phyloP scores from a whole-genome alignment of 2,888 invertebrate genomes.

The Eupithecia subumbrata region DNA sequence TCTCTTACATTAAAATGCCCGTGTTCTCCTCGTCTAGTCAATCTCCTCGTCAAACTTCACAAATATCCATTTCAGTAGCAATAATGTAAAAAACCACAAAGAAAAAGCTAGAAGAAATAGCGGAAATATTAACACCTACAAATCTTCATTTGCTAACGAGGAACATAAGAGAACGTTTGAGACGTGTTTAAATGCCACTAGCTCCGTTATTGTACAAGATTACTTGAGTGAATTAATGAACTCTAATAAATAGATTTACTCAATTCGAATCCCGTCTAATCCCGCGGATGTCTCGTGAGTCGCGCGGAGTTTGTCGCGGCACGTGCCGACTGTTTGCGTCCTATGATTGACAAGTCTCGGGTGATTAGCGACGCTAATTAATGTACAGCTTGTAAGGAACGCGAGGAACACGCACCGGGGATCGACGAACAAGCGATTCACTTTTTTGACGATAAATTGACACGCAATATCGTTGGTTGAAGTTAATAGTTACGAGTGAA shows the following conservation, averaged over 20 bases:
- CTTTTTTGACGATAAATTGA: background rate
- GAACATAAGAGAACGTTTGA: background rate
- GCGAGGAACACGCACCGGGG: background rate
- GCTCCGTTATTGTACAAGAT: conserved; percentile 1
- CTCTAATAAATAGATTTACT: conserved; percentile 42
- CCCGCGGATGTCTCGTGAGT: conserved; percentile 34
- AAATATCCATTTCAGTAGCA: background rate
- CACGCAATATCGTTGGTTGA: background rate
- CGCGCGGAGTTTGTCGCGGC: conserved; percentile 29
- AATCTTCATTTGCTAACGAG: background rate
- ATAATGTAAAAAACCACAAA: background rate
- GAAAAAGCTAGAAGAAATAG: background rate
- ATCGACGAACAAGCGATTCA: background rate
- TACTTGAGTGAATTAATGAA: conserved; percentile 54
- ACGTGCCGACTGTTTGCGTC: conserved; percentile 16
- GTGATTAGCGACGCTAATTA: conserved; percentile 11
- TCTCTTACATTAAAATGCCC: too few relatives aligned
- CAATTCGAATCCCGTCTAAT: conserved; percentile 36
- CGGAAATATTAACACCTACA: background rate
- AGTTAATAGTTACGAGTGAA: background rate
- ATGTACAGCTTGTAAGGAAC: conserved; percentile 4
- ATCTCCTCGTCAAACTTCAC: background rate
- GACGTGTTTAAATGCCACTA: background rate
- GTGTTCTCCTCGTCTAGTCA: background rate
- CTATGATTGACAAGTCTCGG: conserved; percentile 6